Evolutionary conservation across 2,888 invertebrate genomes (phyloP).

Genomic region (Diaphora mendica): DNA sequence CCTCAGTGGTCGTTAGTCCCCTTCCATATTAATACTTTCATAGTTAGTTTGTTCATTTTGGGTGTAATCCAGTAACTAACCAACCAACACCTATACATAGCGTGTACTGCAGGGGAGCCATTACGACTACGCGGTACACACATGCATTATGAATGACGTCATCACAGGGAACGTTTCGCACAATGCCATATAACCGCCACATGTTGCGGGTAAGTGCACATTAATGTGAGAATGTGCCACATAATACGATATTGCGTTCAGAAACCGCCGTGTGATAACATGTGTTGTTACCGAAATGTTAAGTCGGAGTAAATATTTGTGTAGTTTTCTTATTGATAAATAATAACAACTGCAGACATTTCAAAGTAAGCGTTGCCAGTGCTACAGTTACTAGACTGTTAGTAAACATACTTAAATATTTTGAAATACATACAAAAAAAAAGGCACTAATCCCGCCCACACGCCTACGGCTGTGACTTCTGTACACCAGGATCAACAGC

Average conservation of each 20-base stretch:
- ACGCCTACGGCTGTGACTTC: too few species aligned
- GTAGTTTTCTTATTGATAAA: neutral
- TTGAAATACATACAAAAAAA: too few species aligned
- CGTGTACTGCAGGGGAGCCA: slow-evolving; percentile 1
- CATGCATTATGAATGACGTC: slow-evolving; percentile 21
- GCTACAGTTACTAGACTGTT: too few species aligned
- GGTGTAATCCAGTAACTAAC: neutral
- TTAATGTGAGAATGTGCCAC: slow-evolving; percentile 8
- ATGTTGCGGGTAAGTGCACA: slow-evolving; percentile 17
- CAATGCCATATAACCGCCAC: slow-evolving; percentile 9
- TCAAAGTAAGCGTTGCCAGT: too few species aligned
- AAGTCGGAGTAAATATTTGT: neutral
- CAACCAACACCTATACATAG: neutral
- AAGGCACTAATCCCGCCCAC: too few species aligned
- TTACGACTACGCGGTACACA: slow-evolving; percentile 7
- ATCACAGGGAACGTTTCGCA: neutral
- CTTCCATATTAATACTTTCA: neutral
- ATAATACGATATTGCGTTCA: neutral
- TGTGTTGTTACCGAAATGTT: slow-evolving; percentile 1
- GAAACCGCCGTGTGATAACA: neutral
- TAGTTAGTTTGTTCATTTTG: neutral
- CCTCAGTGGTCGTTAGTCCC: too few species aligned
- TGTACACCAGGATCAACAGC: too few species aligned
- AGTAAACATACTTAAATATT: too few species aligned
- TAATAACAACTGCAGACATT: too few species aligned